Evolutionary conservation across 2,113 vertebrate genomes (phyloP).

Genomic region (Corydoras sp.): DNA sequence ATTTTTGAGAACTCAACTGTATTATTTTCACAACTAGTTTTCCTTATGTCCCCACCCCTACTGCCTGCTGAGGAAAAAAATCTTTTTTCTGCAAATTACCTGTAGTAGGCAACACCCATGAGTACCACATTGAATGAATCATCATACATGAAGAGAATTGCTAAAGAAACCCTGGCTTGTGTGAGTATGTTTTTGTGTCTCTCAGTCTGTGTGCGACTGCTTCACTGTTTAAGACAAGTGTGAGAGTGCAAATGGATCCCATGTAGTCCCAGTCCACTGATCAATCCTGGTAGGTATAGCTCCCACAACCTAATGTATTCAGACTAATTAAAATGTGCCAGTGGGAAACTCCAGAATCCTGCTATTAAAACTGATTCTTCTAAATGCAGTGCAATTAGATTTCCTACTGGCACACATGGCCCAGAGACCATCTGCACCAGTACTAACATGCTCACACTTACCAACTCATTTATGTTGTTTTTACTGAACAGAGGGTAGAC

Average conservation of each 20-base stretch:
- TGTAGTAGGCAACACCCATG: conserved; percentile 9
- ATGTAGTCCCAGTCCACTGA: conserved; percentile 56
- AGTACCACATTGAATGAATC: conserved; percentile 3
- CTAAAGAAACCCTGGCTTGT: neutral
- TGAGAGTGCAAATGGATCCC: conserved; percentile 46
- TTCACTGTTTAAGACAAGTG: conserved; percentile 28
- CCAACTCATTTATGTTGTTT: conserved; percentile 34
- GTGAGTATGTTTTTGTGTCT: conserved; percentile 3
- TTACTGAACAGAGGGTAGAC: conserved; percentile 18
- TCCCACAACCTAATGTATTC: conserved; percentile 69
- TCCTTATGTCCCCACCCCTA: conserved; percentile 7
- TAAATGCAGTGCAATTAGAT: conserved; percentile 49
- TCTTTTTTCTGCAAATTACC: conserved; percentile 4
- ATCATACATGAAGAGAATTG: conserved; percentile 18
- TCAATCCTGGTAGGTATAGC: conserved; percentile 63
- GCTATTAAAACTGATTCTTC: conserved; percentile 58
- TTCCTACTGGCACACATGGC: conserved; percentile 45
- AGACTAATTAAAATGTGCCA: conserved; percentile 68
- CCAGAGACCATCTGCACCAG: conserved; percentile 41
- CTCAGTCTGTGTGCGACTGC: neutral
- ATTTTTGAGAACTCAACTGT: conserved; percentile 11
- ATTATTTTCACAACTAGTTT: conserved; percentile 12
- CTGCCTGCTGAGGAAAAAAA: conserved; percentile 11
- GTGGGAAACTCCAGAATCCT: conserved; percentile 53
- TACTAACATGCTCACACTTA: conserved; percentile 18